These are phyloP conservation scores for Vimba vimba DNA, from an alignment of 2,113 vertebrate genomes.

Conservation along the genomic window DNA sequence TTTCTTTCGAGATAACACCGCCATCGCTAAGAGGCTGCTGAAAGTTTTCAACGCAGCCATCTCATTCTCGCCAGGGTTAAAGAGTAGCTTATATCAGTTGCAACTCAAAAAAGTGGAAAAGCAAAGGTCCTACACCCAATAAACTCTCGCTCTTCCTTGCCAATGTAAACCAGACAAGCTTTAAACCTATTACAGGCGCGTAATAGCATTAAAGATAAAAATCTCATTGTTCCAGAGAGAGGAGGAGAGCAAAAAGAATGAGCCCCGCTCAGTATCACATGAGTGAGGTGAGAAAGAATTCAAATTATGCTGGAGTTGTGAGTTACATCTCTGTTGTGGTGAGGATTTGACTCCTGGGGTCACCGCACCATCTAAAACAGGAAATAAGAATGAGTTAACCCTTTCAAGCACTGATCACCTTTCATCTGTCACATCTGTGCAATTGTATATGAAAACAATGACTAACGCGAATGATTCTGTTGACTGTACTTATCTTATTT, in stretches of 20 bases:
- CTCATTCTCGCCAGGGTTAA: slow-evolving; percentile 74
- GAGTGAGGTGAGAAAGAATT: slow-evolving; percentile 72
- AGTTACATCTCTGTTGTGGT: slow-evolving; percentile 21
- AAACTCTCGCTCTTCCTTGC: slow-evolving; percentile 76
- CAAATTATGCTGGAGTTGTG: slow-evolving; percentile 65
- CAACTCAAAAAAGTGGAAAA: slow-evolving; percentile 68
- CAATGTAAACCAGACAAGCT: slow-evolving; percentile 68
- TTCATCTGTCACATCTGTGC: slow-evolving; percentile 13
- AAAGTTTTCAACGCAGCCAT: slow-evolving; percentile 64
- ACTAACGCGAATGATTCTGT: not conserved
- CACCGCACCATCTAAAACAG: slow-evolving; percentile 25
- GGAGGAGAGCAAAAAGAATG: slow-evolving; percentile 64
- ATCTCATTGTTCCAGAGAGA: slow-evolving; percentile 71
- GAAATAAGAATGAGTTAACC: slow-evolving; percentile 29
- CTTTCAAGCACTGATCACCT: not conserved
- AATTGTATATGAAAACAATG: slow-evolving; percentile 8
- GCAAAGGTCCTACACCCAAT: slow-evolving; percentile 71
- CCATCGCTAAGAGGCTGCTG: slow-evolving; percentile 39
- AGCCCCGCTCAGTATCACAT: slow-evolving; percentile 63
- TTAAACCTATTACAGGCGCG: slow-evolving; percentile 70
- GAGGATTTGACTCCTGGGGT: slow-evolving; percentile 21
- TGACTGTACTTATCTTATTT: not conserved
- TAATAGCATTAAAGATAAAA: slow-evolving; percentile 76
- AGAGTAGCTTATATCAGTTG: slow-evolving; percentile 75
- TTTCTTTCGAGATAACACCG: slow-evolving; percentile 41